Evolutionary conservation across 1,140 invertebrate species (phyloP).

Genomic region (Hyles euphorbiae): DNA sequence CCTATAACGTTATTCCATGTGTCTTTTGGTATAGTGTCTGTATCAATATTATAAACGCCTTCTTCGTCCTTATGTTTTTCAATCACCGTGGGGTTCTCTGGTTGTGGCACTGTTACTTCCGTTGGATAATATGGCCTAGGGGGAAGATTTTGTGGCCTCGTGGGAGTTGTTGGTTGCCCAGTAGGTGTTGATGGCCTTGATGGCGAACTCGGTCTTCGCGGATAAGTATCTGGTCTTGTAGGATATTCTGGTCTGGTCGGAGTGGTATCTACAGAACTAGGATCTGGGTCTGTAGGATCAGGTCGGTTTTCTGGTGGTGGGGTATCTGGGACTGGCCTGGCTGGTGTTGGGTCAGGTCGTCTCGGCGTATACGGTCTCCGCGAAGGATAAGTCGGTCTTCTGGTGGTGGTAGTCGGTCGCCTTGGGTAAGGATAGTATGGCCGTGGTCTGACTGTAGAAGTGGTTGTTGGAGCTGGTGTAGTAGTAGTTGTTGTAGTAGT

Average conservation of each 20-base stretch:
- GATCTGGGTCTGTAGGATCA: too few species aligned
- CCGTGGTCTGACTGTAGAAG: slow-evolving; percentile 13
- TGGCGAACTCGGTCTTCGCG: slow-evolving; percentile 7
- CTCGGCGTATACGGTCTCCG: slow-evolving; percentile 21
- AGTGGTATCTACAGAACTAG: too few species aligned
- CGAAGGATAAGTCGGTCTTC: slow-evolving; percentile 6
- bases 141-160: slow-evolving; percentile 16
- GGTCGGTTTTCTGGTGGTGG: too few species aligned
- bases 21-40: slow-evolving; percentile 38
- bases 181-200: slow-evolving; percentile 5
- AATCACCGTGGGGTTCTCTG: slow-evolving; percentile 15
- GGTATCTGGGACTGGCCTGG: slow-evolving; percentile 4
- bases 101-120: slow-evolving; percentile 6
- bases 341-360: neutral
- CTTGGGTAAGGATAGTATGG: slow-evolving; percentile 10
- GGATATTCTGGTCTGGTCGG: slow-evolving; percentile 15
- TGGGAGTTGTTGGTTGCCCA: slow-evolving; percentile 14
- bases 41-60: slow-evolving; percentile 35
- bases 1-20: slow-evolving; percentile 50
- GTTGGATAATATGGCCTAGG: slow-evolving; percentile 12
- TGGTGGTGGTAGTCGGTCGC: slow-evolving; percentile 6
- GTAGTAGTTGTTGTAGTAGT: slow-evolving; percentile 19
- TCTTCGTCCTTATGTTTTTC: slow-evolving; percentile 40
- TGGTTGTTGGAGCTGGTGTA: slow-evolving; percentile 14
- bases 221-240: slow-evolving; percentile 11